Evolutionary conservation across 2,888 invertebrate species (phyloP).

Genomic region (Antheraea assamensis): DNA sequence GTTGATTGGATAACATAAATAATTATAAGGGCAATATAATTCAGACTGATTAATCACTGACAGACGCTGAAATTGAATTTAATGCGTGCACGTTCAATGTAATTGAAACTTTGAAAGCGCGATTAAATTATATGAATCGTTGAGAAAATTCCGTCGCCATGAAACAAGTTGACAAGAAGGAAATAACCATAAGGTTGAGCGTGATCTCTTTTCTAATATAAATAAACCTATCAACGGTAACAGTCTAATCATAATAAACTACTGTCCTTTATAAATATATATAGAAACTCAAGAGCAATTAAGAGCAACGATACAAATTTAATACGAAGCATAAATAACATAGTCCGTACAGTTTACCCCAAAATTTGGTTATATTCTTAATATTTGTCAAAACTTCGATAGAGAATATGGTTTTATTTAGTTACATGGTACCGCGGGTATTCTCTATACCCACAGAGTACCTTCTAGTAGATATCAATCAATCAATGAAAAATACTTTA

Average conservation of each 20-base stretch:
- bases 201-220: background rate
- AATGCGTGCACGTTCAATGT: conserved; percentile 42
- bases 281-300: background rate
- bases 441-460: too few relatives aligned
- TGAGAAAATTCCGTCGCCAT: conserved; percentile 40
- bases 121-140: conserved; percentile 16
- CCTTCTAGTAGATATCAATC: too few relatives aligned
- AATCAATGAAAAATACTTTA: too few relatives aligned
- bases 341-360: too few relatives aligned
- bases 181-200: background rate
- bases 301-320: too few relatives aligned
- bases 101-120: conserved; percentile 28
- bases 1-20: conserved; percentile 61
- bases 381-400: too few relatives aligned
- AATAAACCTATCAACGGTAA: background rate
- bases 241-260: background rate
- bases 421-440: too few relatives aligned
- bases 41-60: conserved; percentile 64
- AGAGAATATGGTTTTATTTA: too few relatives aligned
- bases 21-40: conserved; percentile 62
- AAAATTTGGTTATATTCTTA: too few relatives aligned
- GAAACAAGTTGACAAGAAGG: conserved; percentile 33
- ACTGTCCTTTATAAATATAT: background rate
- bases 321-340: too few relatives aligned
- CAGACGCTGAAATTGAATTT: conserved; percentile 33